phyloP scores from a whole-genome alignment of 2,797 vertebrate genomes.

The Myotis daubentonii region DNA sequence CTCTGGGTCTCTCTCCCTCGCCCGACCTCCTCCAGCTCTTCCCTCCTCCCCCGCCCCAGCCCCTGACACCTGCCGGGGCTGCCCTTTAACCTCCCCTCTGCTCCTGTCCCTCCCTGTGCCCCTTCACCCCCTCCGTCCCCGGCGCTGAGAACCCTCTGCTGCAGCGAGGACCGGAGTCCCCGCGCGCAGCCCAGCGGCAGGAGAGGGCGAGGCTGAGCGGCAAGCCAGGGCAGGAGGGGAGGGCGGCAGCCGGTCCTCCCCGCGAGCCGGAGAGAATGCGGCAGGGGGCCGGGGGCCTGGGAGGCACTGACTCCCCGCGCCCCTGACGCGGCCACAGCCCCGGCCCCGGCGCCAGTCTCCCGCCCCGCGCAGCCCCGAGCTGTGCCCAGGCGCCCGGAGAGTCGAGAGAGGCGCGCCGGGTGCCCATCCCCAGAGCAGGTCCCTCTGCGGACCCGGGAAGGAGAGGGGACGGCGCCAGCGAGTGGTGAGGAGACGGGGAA shows the following conservation, averaged over 20 bases:
- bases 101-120: background rate
- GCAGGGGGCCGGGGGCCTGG: constrained; percentile 59
- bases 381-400: background rate
- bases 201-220: constrained; percentile 56
- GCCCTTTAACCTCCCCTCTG: background rate
- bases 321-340: constrained; percentile 9
- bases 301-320: constrained; percentile 47
- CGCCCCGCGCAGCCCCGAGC: background rate
- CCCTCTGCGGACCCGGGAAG: background rate
- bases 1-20: background rate
- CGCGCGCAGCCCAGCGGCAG: constrained; percentile 67
- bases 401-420: background rate
- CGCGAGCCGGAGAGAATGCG: constrained; percentile 58
- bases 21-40: background rate
- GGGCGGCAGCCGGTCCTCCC: constrained; percentile 55
- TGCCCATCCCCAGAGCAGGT: background rate
- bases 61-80: background rate
- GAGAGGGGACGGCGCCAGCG: background rate
- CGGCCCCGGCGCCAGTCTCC: background rate
- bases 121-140: background rate
- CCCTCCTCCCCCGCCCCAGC: background rate
- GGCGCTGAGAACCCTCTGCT: constrained; percentile 58
- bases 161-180: constrained; percentile 68
- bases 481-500: background rate
- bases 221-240: background rate